A percentile compares a stretch with the other conserved stretches of the same genome.
These are phyloP conservation scores for Caradrina kadenii DNA, from an alignment of 2,888 invertebrate species.

Conservation along the genomic window DNA sequence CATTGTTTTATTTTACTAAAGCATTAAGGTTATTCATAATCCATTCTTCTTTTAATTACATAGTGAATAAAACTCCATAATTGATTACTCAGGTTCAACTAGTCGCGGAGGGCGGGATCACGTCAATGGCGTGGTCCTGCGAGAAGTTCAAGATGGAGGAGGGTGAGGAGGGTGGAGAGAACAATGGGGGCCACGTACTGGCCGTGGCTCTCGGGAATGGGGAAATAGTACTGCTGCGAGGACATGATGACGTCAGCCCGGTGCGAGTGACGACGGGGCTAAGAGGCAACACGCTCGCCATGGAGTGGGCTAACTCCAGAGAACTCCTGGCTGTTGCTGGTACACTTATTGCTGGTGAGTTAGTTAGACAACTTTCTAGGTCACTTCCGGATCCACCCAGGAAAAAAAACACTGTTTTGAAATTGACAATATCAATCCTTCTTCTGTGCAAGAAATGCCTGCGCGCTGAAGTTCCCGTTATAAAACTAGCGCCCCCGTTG, in stretches of 20 bases:
- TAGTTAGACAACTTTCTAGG: not conserved
- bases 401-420: not conserved
- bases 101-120: constrained; percentile 96
- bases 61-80: too few relatives aligned
- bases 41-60: not conserved
- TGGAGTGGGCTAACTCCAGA: constrained; percentile 99
- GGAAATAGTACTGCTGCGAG: constrained; percentile 96
- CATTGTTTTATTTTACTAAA: too few relatives aligned
- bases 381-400: not conserved
- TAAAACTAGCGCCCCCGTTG: not conserved
- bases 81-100: constrained; percentile 91
- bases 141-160: constrained; percentile 99
- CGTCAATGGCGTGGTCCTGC: constrained; percentile 98
- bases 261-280: constrained; percentile 96
- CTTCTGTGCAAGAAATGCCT: not conserved
- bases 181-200: constrained; percentile 92
- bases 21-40: not conserved
- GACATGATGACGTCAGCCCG: constrained; percentile 98
- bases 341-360: constrained; percentile 87
- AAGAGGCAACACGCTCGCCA: constrained; percentile 94
- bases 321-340: constrained; percentile 98
- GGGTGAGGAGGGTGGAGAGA: constrained; percentile 94
- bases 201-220: constrained; percentile 97
- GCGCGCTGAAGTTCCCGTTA: not conserved
- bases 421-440: not conserved